Evolutionary conservation across 1,140 invertebrate genomes (phyloP), one percentile per base, ranked within the genome.

Genomic region (Hylaeus volcanicus): DNA sequence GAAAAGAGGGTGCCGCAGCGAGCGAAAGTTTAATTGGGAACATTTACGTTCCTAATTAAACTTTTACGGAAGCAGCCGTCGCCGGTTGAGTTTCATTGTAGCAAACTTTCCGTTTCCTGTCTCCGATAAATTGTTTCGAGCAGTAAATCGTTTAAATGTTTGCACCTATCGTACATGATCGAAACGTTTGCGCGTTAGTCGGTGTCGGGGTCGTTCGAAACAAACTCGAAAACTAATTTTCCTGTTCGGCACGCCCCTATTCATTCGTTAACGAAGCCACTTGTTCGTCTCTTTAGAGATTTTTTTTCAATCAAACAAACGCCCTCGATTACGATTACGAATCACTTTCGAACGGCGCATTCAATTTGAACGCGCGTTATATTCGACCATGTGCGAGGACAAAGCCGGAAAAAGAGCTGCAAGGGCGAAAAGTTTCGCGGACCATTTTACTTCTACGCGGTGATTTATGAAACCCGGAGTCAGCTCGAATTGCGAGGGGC

Each of bases 381-480:
- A 51, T n/a, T 26, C 70, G n/a, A 51, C 12, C 9, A 8, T 39
- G 11, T 1, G 3, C 45, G 14, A 5, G 45, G n/a, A 61, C 60
- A 64, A 41, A 63, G 3, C 3, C 9, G 51, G 5, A 43, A 37
- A 26, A 41, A 6, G 3, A 45, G 11, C 41, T 0, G 58, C 43
- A 6, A 9, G 41, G 14, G 3, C 14, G 37, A 43, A 43, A 58
- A 58, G 69, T 58, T 43, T 56, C 43, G 58, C 15, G 5, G 14
- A 58, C 14, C 8, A 26, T 55, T n/a, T 41, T 45, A 75, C 39
- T 75, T 66, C 70, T 66, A n/a, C 55, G 3, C 70, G 45, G 12
- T 82, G 83, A 86, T 85, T 86, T 83, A 77, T 70, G 43, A 51
- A 41, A 15, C 14, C 11, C 1, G 51, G 53, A 43, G 71, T 82